Conservation (phyloP, 2,888 invertebrate species). For the Neuroscelio doddi region DNA sequence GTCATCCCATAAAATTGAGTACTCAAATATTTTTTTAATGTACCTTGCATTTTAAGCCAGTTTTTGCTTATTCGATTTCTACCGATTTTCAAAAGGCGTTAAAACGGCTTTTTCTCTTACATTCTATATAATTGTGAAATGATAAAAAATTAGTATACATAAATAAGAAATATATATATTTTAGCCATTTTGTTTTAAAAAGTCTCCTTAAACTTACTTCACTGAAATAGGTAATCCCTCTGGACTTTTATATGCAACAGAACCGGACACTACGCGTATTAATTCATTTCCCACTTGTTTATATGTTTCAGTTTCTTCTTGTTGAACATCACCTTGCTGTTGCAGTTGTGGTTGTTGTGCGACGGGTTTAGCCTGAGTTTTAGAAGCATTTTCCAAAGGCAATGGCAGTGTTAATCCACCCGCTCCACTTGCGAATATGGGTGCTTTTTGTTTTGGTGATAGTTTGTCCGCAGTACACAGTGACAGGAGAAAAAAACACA, state of each 20-base stretch:
- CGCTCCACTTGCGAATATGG: conserved; percentile 62
- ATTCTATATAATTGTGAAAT: too few species aligned
- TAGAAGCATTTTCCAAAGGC: conserved; percentile 47
- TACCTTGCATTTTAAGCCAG: too few species aligned
- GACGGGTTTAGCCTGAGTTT: background rate
- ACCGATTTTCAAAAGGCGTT: too few species aligned
- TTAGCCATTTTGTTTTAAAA: too few species aligned
- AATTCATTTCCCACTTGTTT: conserved; percentile 63
- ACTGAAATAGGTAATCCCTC: conserved; percentile 67
- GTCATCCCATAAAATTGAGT: too few species aligned
- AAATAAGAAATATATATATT: too few species aligned
- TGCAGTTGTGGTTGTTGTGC: conserved; percentile 2
- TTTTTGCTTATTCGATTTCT: too few species aligned
- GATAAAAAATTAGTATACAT: too few species aligned
- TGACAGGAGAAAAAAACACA: conserved; percentile 13
- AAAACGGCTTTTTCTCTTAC: too few species aligned
- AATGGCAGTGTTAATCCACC: conserved; percentile 61
- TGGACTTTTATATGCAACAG: conserved; percentile 64
- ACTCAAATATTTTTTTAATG: too few species aligned
- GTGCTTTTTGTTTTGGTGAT: conserved; percentile 62
- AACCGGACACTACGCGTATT: conserved; percentile 63
- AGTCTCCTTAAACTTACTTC: conserved; percentile 61
- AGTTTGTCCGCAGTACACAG: conserved; percentile 56
- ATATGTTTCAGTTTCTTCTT: conserved; percentile 58
- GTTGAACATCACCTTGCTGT: conserved; percentile 55